Evolutionary conservation across 2,888 invertebrate genomes (phyloP).

Genomic region (Zygothrica quintamaculata): DNA sequence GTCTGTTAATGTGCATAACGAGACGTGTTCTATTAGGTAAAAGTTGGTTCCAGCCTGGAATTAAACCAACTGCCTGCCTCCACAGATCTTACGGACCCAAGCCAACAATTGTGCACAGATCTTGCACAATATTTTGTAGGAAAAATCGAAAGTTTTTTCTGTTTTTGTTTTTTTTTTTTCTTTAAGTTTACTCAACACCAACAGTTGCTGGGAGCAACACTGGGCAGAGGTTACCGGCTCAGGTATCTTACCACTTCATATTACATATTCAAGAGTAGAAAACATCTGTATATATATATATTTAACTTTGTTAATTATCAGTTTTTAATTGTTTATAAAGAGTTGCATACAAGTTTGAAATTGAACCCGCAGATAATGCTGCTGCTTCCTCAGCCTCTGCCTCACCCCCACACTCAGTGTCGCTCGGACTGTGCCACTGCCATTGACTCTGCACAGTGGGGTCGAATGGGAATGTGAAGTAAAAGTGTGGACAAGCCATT

Average conservation of each 20-base stretch:
- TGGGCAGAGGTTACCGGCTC: neutral
- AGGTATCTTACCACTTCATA: too few relatives aligned
- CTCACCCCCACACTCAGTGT: too few relatives aligned
- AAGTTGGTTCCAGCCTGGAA: constrained; percentile 27
- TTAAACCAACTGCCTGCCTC: constrained; percentile 29
- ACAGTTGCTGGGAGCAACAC: constrained; percentile 10
- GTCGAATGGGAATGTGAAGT: neutral
- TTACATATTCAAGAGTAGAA: neutral
- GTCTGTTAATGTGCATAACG: constrained; percentile 64
- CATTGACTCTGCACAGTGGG: constrained; percentile 26
- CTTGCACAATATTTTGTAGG: constrained; percentile 42
- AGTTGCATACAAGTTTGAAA: constrained; percentile 34
- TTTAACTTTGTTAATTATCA: constrained; percentile 59
- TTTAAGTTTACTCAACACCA: too few relatives aligned
- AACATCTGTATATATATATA: constrained; percentile 33
- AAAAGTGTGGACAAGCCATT: constrained; percentile 5
- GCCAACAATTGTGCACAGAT: constrained; percentile 8
- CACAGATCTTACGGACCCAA: constrained; percentile 28
- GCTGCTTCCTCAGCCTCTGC: neutral
- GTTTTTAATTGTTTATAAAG: constrained; percentile 63
- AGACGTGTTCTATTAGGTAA: constrained; percentile 70
- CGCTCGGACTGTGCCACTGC: too few relatives aligned
- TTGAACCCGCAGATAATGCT: constrained; percentile 39
- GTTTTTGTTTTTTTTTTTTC: too few relatives aligned
- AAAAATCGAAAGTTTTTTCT: constrained; percentile 56